Conservation (phyloP, 2,797 vertebrate genomes). For the Enteromius afrohamiltoni region DNA sequence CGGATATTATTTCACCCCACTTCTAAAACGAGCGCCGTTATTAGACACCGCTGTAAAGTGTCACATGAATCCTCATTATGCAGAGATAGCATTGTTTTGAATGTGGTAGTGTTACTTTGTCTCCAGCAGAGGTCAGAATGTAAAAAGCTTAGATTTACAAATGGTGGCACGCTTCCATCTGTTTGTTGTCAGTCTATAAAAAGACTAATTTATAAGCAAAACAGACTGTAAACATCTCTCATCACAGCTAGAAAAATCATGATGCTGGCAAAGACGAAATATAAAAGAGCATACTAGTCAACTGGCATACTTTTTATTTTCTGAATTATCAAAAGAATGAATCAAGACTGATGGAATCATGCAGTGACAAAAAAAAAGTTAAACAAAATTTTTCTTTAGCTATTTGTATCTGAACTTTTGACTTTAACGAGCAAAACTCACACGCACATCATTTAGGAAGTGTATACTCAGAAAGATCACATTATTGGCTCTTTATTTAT, state of each 20-base stretch:
- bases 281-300: background rate
- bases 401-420: background rate
- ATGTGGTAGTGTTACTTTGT: background rate
- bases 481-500: conserved; percentile 72
- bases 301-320: too few relatives aligned
- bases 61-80: background rate
- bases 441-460: conserved; percentile 26
- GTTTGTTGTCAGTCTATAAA: conserved; percentile 2
- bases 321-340: background rate
- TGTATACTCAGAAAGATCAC: conserved; percentile 31
- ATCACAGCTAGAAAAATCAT: background rate
- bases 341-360: background rate
- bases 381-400: too few relatives aligned
- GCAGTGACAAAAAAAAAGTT: background rate
- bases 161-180: background rate
- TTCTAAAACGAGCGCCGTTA: background rate
- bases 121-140: conserved; percentile 54
- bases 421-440: background rate
- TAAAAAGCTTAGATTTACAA: conserved; percentile 24
- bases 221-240: background rate
- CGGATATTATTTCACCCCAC: background rate
- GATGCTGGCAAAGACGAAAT: background rate
- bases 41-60: background rate
- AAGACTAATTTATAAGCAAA: background rate
- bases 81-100: background rate